These are phyloP conservation scores for Mythimna albipuncta DNA, from an alignment of 2,888 invertebrate species.

Conservation along the genomic window DNA sequence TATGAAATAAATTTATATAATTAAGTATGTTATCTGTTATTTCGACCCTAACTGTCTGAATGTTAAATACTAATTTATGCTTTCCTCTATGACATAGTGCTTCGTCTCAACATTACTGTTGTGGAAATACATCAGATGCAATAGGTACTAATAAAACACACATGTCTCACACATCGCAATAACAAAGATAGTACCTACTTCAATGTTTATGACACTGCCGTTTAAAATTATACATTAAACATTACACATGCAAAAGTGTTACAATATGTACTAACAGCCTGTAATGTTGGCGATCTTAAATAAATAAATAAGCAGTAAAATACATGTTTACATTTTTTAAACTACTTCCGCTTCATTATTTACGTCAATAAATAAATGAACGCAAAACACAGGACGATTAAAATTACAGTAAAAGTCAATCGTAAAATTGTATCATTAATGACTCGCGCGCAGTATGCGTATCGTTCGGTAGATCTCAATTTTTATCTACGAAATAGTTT, in stretches of 20 bases:
- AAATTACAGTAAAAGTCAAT: slow-evolving; percentile 28
- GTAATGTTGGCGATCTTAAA: too few relatives aligned
- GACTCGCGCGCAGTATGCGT: slow-evolving; percentile 11
- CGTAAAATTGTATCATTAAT: slow-evolving; percentile 34
- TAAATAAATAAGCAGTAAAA: slow-evolving; percentile 8
- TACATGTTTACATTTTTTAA: slow-evolving; percentile 20
- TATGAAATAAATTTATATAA: slow-evolving; percentile 48
- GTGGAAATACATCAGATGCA: slow-evolving; percentile 5
- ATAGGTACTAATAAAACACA: slow-evolving; percentile 1
- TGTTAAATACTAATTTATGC: background rate
- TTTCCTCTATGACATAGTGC: background rate
- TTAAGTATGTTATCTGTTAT: slow-evolving; percentile 18
- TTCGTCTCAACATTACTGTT: background rate
- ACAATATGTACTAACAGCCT: background rate
- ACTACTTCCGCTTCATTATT: slow-evolving; percentile 22
- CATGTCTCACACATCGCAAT: slow-evolving; percentile 24
- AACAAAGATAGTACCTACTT: background rate
- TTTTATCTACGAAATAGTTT: slow-evolving; percentile 64
- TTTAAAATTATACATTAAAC: slow-evolving; percentile 10
- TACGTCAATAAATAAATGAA: slow-evolving; percentile 18
- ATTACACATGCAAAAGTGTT: slow-evolving; percentile 9
- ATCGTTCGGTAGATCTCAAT: slow-evolving; percentile 38
- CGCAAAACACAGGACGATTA: slow-evolving; percentile 18
- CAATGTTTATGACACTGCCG: background rate
- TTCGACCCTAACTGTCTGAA: background rate